Percentiles rank a stretch among this genome's conserved stretches.
These are phyloP conservation scores for Nephrotoma guestfalica DNA, from an alignment of 2,888 invertebrate genomes.

Conservation along the genomic window DNA sequence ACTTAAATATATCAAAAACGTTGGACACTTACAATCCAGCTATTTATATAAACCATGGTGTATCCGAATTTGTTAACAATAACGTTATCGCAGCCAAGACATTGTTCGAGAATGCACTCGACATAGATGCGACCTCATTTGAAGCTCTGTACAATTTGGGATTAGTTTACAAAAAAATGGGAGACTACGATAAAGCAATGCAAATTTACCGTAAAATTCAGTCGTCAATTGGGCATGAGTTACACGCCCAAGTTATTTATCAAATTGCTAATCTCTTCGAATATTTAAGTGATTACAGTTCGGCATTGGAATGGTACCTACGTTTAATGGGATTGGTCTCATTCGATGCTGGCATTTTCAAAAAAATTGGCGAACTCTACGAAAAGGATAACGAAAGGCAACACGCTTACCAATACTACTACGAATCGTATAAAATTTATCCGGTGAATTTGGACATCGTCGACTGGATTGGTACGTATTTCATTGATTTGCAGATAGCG, in stretches of 20 bases:
- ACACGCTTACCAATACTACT: constrained; percentile 44
- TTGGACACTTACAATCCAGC: constrained; percentile 65
- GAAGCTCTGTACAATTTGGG: constrained; percentile 76
- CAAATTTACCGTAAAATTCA: constrained; percentile 68
- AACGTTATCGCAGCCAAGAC: constrained; percentile 56
- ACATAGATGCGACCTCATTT: constrained; percentile 65
- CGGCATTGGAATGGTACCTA: constrained; percentile 49
- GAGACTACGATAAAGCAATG: constrained; percentile 56
- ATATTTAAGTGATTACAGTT: constrained; percentile 42
- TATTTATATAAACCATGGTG: constrained; percentile 74
- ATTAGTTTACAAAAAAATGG: constrained; percentile 52
- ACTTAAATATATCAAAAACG: constrained; percentile 55
- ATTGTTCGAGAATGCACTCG: constrained; percentile 58
- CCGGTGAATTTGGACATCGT: constrained; percentile 46
- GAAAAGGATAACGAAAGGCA: constrained; percentile 83
- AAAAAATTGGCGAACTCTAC: constrained; percentile 80
- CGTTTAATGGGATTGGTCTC: constrained; percentile 71
- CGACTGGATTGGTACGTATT: constrained; percentile 81
- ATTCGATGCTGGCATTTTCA: constrained; percentile 78
- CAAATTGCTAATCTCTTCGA: constrained; percentile 70
- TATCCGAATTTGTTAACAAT: constrained; percentile 54
- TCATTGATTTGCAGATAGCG: constrained; percentile 73
- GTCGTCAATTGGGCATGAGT: constrained; percentile 50
- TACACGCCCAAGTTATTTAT: constrained; percentile 47
- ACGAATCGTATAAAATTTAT: constrained; percentile 28